Base-by-base conservation (phyloP, 2,113 vertebrate species). In the Lepisosteus oculatus region DNA sequence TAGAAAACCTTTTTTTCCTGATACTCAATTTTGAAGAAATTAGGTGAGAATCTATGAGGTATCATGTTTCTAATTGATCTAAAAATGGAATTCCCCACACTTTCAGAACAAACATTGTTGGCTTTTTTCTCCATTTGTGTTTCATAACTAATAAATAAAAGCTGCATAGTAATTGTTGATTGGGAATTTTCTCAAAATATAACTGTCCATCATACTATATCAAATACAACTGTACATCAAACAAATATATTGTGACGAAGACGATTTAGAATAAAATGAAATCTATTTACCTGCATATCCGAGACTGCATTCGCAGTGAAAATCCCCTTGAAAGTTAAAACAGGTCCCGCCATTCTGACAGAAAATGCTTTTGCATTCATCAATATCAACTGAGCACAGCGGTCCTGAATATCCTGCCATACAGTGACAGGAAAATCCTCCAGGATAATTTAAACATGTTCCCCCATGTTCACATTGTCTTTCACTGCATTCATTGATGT, bases 291-390 rank as follows among this genome's bases (percentile, higher is more conserved):
- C 91, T 87, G 83, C 81, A 86, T 84, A 90, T 68, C 88, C 88
- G 74, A 83, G 74, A 12, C 65, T 68, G 77, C 90, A 93, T 17
- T 80, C 75, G 70, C 90, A 93, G 61, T 75, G 75, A 74, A 86
- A 85, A 8, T 80, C 76, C 63, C 85, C 84, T 13, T 78, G 76
- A 3, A 51, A 78, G 65, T 83, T 83, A 70, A 81, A 66, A 75
- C 91, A 93, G 1, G 80, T 85, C 57, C 84, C 90, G 70, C 87
- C 87, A 54, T 93, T 91, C 68, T 85, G 79, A 74, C 91, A 92
- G 8, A 78, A 70, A n/a, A 86, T 69, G 2, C 74, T 78, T 65
- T 85, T 77, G 77, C 91, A 93, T 78, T 86, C 79, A 57, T 89
- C 85, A 15, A 73, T 73, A 76, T 87, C 86, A 69, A 72, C 41